Conservation (phyloP, 2,797 vertebrate species). For the Diplodus sargus region DNA sequence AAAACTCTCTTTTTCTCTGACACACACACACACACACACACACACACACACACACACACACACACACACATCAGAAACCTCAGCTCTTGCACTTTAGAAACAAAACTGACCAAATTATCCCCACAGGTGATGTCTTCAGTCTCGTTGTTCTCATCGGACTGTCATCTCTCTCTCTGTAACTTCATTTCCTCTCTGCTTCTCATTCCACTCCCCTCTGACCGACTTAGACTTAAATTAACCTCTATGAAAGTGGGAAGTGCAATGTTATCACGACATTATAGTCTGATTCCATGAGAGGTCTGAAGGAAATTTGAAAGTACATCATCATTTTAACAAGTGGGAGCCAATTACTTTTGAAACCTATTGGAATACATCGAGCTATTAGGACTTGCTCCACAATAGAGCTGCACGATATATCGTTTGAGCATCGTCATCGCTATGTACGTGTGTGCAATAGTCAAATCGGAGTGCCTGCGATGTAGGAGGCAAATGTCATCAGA, state of each 20-base stretch:
- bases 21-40: neutral
- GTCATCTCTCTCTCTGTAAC: slow-evolving; percentile 24
- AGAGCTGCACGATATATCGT: too few species aligned
- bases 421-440: too few species aligned
- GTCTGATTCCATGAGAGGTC: slow-evolving; percentile 28
- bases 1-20: neutral
- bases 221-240: slow-evolving; percentile 64
- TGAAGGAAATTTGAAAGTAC: slow-evolving; percentile 35
- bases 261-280: slow-evolving; percentile 52
- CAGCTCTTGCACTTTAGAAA: slow-evolving; percentile 20
- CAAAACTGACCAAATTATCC: slow-evolving; percentile 37
- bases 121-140: neutral
- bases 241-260: slow-evolving; percentile 48
- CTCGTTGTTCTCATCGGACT: slow-evolving; percentile 37
- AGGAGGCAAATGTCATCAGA: too few species aligned
- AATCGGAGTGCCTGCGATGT: too few species aligned
- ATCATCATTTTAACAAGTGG: slow-evolving; percentile 33
- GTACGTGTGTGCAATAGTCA: too few species aligned
- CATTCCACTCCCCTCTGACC: slow-evolving; percentile 40
- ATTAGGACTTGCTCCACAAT: neutral
- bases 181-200: slow-evolving; percentile 26
- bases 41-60: neutral
- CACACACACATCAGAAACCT: slow-evolving; percentile 12
- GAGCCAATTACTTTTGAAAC: slow-evolving; percentile 31
- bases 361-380: neutral